Percentiles rank a stretch among this genome's conserved stretches.
These are phyloP conservation scores for Vimba vimba DNA, from an alignment of 2,113 vertebrate genomes.

Conservation along the genomic window DNA sequence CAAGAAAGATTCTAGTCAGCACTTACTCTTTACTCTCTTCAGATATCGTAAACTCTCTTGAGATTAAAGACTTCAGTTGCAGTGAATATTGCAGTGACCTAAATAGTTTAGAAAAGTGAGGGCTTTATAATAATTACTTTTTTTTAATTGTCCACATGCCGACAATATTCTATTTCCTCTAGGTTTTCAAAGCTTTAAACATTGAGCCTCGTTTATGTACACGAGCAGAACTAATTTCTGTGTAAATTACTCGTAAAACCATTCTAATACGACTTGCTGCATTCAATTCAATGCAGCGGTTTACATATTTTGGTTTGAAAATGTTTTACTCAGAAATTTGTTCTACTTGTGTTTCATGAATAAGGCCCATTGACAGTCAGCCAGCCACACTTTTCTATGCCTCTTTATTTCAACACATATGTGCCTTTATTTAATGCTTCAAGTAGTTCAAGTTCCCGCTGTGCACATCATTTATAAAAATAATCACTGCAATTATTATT, in stretches of 20 bases:
- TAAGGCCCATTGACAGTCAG: neutral
- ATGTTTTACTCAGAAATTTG: neutral
- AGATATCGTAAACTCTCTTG: neutral
- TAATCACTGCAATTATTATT: neutral
- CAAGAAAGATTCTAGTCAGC: neutral
- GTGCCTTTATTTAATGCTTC: neutral
- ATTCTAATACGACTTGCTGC: neutral
- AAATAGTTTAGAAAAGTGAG: neutral
- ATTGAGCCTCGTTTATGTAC: no score
- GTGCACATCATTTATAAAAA: neutral
- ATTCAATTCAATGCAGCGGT: neutral
- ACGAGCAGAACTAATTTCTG: neutral
- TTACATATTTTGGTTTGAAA: conserved; percentile 1
- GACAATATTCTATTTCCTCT: neutral
- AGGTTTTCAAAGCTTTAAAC: neutral
- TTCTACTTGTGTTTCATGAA: conserved; percentile 1
- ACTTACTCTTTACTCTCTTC: neutral
- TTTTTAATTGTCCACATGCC: neutral
- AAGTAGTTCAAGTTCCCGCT: neutral
- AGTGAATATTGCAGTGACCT: neutral
- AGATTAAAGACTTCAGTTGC: neutral
- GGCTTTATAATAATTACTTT: neutral
- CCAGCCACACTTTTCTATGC: neutral
- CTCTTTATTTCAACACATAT: conserved; percentile 1
- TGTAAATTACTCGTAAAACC: neutral